Percentiles rank a stretch among this genome's conserved stretches.
Conservation (phyloP, 2,888 invertebrate genomes). For the Conops quadrifasciatus region DNA sequence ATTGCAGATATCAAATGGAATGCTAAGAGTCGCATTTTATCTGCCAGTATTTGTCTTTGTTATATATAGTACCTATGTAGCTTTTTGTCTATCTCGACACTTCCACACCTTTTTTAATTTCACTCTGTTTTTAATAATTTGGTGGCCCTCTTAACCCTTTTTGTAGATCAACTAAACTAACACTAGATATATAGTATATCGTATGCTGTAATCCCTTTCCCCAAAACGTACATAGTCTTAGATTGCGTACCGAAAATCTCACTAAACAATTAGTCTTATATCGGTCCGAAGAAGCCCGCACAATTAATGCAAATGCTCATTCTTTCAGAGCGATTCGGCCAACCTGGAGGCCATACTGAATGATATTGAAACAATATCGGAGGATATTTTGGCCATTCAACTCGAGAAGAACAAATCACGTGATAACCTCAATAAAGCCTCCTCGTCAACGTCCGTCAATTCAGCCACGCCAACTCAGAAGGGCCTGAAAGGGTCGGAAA, state of each 20-base stretch:
- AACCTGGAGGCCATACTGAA: conserved; percentile 75
- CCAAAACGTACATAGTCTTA: too few species aligned
- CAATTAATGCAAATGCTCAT: neutral
- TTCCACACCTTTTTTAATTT: neutral
- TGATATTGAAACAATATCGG: conserved; percentile 72
- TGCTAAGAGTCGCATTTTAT: too few species aligned
- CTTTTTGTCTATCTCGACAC: too few species aligned
- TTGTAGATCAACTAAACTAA: too few species aligned
- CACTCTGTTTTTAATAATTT: neutral
- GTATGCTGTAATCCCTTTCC: too few species aligned
- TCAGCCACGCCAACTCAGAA: conserved; percentile 33
- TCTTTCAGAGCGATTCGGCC: conserved; percentile 67
- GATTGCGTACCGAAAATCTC: neutral
- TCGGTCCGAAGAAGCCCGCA: neutral
- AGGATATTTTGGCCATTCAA: conserved; percentile 62
- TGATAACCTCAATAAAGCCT: conserved; percentile 49
- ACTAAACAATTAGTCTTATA: neutral
- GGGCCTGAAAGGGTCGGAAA: conserved; percentile 44
- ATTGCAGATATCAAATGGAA: too few species aligned
- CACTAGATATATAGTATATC: too few species aligned
- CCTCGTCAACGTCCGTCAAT: conserved; percentile 19
- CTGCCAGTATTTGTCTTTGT: too few species aligned
- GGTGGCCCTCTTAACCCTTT: too few species aligned
- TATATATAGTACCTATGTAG: too few species aligned
- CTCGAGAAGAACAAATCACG: conserved; percentile 57